These are phyloP conservation scores for Pseudopipra pipra DNA, from an alignment of 2,113 vertebrate species.

Conservation along the genomic window DNA sequence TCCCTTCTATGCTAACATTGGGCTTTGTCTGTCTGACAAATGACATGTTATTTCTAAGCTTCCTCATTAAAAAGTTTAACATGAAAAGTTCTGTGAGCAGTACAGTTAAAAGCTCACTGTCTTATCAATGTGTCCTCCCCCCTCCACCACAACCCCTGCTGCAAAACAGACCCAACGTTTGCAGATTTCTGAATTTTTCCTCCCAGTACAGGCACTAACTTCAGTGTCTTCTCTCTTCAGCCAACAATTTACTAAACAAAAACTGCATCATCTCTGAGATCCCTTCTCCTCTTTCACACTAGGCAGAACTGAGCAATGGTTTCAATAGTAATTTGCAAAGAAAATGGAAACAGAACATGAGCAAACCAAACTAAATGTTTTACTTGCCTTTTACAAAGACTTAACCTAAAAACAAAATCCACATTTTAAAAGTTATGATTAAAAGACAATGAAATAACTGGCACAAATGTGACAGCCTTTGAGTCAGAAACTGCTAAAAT, in stretches of 20 bases:
- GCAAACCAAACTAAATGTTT: not conserved
- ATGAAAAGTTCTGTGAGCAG: not conserved
- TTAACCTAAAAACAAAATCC: not conserved
- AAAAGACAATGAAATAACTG: not conserved
- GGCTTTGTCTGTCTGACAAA: constrained; percentile 40
- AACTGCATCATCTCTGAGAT: not conserved
- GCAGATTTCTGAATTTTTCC: not conserved
- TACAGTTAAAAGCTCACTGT: not conserved
- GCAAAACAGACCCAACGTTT: not conserved
- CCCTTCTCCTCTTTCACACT: not conserved
- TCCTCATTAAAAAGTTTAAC: constrained; percentile 8
- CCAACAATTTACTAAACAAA: not conserved
- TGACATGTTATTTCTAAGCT: not conserved
- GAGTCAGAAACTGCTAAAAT: not conserved
- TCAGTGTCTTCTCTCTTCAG: not conserved
- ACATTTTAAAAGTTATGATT: not conserved
- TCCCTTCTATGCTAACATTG: not conserved
- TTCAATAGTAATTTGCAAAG: not conserved
- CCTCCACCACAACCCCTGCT: not conserved
- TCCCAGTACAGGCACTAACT: not conserved
- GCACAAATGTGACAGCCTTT: not conserved
- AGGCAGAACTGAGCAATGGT: not conserved
- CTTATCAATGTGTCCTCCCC: fast-evolving
- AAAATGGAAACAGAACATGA: not conserved
- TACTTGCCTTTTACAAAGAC: not conserved